Evolutionary conservation across 1,140 invertebrate species (phyloP).

Genomic region (Philaenus spumarius): DNA sequence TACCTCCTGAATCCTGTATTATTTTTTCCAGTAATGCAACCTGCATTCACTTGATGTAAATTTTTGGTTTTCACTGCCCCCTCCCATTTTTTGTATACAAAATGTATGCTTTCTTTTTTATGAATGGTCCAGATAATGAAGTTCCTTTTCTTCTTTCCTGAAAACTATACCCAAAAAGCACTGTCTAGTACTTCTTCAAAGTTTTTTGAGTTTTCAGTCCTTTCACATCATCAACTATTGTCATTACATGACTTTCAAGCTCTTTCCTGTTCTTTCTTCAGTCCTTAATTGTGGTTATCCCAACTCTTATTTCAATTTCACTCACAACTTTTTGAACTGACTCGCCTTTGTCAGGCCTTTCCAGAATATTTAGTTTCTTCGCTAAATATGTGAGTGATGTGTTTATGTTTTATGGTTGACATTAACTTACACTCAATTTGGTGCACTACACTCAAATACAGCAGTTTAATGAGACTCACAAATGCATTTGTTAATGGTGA

Average conservation of each 20-base stretch:
- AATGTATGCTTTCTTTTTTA: neutral
- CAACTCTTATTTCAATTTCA: neutral
- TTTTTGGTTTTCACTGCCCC: neutral
- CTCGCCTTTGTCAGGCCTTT: neutral
- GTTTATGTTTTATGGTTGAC: constrained; percentile 3
- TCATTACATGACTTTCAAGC: neutral
- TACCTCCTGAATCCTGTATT: neutral
- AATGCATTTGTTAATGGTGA: too few relatives aligned
- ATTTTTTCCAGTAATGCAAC: neutral
- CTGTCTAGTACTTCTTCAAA: neutral
- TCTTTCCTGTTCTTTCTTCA: constrained; percentile 1
- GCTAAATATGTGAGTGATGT: neutral
- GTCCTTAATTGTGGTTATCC: constrained; percentile 3
- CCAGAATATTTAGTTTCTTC: neutral
- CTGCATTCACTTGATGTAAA: neutral
- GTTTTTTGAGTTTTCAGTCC: neutral
- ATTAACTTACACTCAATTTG: too few relatives aligned
- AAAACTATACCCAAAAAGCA: neutral
- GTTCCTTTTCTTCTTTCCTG: too few relatives aligned
- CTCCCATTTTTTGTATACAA: constrained; percentile 2
- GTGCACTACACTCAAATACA: too few relatives aligned
- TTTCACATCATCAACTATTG: neutral
- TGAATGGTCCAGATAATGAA: too few relatives aligned
- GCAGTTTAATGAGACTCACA: too few relatives aligned
- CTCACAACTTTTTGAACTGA: too few relatives aligned